Base-by-base conservation (phyloP, 2,797 vertebrate species). In the Borostomias antarcticus region DNA sequence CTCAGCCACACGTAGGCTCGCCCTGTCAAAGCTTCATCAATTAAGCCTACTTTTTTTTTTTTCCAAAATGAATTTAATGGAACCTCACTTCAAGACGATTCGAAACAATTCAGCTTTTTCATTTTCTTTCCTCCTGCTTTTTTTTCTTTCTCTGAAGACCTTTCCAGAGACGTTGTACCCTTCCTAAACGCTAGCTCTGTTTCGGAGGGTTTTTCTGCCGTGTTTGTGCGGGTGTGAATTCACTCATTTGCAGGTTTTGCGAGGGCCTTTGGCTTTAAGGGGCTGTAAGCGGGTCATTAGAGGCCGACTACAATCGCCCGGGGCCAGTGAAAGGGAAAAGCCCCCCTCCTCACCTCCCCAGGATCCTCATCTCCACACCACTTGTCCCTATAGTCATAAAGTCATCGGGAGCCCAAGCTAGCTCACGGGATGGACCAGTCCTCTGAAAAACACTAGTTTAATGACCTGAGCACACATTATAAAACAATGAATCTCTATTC, bases 371-470 rank as follows among this genome's bases (percentile, higher is more conserved):
- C 77, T 88, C 83, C 79, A 85, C 72, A 85, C 84, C 88, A 89
- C 88, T 92, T 87, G 84, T 90, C 84, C 91, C 87, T 91, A 90
- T 87, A 87, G 86, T 89, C 92, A 94, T 95, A 94, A 95, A 95
- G 92, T 91, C 89, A 93, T 87, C 86, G 90, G 74, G 53, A 83
- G 73, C 62, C 67, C 64, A 66, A 23, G 70, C 78, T 80, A 63
- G 58, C 30, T 47, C 58, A 70, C 74, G 82, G 74, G 81, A 72
- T 64, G 15, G 69, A 79, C 88, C 85, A 89, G 86, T 89, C 90
- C 87, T 85, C 86, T 92, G 89, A 89, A 93, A 93, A 93, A 95
- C 89, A 85, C 85, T 85, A 83, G 81, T 87, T 93, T 93, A 93
- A 93, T 90, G 88, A 89, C 80, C 87, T 91, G 86, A 76, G 86